Percentiles rank a stretch among this genome's conserved stretches.
phyloP scores from a whole-genome alignment of 1,140 invertebrate genomes.

The Diabrotica virgifera region DNA sequence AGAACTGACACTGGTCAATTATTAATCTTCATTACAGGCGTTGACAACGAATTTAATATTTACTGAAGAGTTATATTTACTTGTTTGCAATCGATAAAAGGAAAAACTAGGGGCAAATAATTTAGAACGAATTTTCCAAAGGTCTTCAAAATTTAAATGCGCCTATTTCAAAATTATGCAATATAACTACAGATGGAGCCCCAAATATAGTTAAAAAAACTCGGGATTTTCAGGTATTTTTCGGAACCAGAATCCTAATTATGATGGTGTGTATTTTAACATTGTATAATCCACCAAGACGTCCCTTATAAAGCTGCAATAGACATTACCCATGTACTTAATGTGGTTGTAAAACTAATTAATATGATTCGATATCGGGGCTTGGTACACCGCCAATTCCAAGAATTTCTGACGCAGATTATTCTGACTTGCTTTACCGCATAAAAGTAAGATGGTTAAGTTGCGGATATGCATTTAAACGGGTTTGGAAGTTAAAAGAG shows the following conservation, averaged over 20 bases:
- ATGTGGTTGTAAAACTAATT: conserved; percentile 38
- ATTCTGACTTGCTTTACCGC: conserved; percentile 39
- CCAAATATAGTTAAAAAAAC: conserved; percentile 40
- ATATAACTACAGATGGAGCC: conserved; percentile 42
- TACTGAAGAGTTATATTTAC: conserved; percentile 43
- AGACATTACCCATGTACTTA: conserved; percentile 40
- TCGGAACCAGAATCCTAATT: conserved; percentile 22
- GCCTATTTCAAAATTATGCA: conserved; percentile 6
- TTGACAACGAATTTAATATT: conserved; percentile 38
- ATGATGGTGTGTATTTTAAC: conserved; percentile 32
- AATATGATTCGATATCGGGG: conserved; percentile 42
- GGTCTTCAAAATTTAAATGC: neutral
- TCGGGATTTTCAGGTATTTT: conserved; percentile 34
- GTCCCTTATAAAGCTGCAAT: conserved; percentile 33
- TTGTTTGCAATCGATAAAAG: conserved; percentile 36
- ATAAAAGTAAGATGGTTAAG: conserved; percentile 41
- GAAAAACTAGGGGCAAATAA: conserved; percentile 29
- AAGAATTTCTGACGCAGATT: conserved; percentile 41
- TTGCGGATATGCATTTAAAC: conserved; percentile 23
- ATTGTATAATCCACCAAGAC: conserved; percentile 45
- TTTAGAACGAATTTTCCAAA: neutral
- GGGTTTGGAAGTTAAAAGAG: conserved; percentile 21
- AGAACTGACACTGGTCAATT: conserved; percentile 37
- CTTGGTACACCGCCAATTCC: conserved; percentile 42
- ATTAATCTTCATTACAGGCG: conserved; percentile 39